Percentiles rank a stretch among this genome's conserved stretches.
Evolutionary conservation across 2,888 invertebrate genomes (phyloP).

Genomic region (Epinotia ramella): DNA sequence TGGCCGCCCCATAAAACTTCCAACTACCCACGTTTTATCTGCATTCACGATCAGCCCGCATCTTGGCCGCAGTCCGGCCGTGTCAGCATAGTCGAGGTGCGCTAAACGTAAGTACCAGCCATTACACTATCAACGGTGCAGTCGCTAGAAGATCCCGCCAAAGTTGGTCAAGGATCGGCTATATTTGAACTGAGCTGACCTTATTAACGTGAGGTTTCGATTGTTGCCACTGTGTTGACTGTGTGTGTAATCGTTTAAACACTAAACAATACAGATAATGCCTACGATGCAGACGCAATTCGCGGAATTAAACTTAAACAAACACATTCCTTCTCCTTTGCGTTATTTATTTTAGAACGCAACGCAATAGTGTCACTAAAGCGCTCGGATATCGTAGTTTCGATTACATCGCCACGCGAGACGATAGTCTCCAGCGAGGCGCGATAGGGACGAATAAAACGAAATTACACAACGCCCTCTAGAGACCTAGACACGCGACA

Average conservation of each 20-base stretch:
- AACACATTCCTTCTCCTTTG: constrained; percentile 31
- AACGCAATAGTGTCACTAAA: constrained; percentile 46
- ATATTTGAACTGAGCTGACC: constrained; percentile 47
- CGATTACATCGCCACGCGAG: constrained; percentile 61
- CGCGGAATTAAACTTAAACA: constrained; percentile 35
- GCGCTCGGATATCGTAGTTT: constrained; percentile 54
- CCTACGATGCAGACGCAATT: constrained; percentile 5
- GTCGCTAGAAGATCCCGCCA: constrained; percentile 63
- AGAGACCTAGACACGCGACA: constrained; percentile 68
- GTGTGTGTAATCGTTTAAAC: constrained; percentile 12
- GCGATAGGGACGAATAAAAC: constrained; percentile 62
- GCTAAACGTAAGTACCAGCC: constrained; percentile 72
- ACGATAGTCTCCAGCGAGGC: constrained; percentile 60
- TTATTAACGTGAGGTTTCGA: constrained; percentile 18
- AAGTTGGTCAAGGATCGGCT: constrained; percentile 57
- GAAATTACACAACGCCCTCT: constrained; percentile 71
- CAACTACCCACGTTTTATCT: constrained; percentile 76
- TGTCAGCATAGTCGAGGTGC: constrained; percentile 63
- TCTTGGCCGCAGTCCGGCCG: constrained; percentile 69
- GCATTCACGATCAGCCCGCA: constrained; percentile 72
- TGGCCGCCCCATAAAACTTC: constrained; percentile 76
- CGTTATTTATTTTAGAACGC: constrained; percentile 43
- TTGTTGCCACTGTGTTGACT: background rate
- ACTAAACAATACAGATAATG: background rate
- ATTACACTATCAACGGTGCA: constrained; percentile 66